Conservation (phyloP, 2,113 vertebrate genomes). For the Heteronetta atricapilla region DNA sequence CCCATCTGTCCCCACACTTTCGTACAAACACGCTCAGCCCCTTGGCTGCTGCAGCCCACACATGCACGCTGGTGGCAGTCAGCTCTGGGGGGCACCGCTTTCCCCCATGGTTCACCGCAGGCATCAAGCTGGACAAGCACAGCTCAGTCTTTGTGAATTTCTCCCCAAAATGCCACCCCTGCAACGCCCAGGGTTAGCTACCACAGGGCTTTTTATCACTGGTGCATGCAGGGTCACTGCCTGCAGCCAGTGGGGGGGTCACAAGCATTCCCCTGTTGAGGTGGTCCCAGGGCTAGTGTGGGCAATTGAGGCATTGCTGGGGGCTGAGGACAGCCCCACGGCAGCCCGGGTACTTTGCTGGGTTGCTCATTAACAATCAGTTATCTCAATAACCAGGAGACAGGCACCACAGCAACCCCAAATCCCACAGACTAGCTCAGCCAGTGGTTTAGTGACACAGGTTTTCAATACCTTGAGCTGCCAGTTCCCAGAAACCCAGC, state of each 20-base stretch:
- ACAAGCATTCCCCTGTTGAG: rapidly evolving
- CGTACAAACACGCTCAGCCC: background rate
- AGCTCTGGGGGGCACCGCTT: background rate
- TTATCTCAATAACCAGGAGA: background rate
- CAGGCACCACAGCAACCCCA: background rate
- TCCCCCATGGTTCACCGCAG: rapidly evolving
- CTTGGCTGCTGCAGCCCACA: background rate
- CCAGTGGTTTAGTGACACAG: background rate
- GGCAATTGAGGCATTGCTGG: background rate
- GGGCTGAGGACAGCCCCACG: background rate
- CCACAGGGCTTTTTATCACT: rapidly evolving
- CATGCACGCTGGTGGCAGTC: rapidly evolving
- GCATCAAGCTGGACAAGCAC: rapidly evolving
- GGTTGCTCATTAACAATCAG: background rate
- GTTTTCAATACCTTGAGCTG: background rate
- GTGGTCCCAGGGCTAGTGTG: background rate
- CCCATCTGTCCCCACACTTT: rapidly evolving
- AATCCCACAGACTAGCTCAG: background rate
- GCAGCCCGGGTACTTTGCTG: background rate
- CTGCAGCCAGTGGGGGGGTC: background rate
- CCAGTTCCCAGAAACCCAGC: background rate
- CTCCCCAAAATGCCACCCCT: rapidly evolving
- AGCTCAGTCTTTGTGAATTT: rapidly evolving
- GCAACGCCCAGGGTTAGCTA: background rate
- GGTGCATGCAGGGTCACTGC: rapidly evolving